A percentile compares a stretch with the other conserved stretches of the same genome.
These are phyloP conservation scores for Trachurus trachurus DNA, from an alignment of 2,797 vertebrate species.

Conservation along the genomic window DNA sequence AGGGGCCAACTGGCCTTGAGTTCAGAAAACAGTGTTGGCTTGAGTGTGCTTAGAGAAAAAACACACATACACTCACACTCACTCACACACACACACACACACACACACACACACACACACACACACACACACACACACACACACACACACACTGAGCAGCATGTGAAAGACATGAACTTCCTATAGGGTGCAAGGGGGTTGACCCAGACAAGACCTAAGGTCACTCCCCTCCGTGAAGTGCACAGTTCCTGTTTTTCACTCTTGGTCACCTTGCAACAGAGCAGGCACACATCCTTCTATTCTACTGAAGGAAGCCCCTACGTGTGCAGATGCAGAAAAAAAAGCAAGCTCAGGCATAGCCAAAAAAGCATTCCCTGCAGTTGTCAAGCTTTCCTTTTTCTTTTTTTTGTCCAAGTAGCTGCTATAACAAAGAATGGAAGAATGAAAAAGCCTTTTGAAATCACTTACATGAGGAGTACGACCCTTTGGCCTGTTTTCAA, in stretches of 20 bases:
- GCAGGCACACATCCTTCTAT: conserved; percentile 86
- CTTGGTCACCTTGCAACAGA: conserved; percentile 73
- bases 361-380: conserved; percentile 67
- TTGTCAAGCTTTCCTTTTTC: conserved; percentile 21
- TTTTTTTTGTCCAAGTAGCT: conserved; percentile 11
- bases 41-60: conserved; percentile 11
- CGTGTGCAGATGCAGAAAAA: conserved; percentile 70
- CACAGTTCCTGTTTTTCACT: conserved; percentile 86
- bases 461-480: neutral
- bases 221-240: conserved; percentile 67
- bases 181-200: conserved; percentile 57
- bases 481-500: conserved; percentile 36
- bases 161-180: conserved; percentile 69
- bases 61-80: too few species aligned
- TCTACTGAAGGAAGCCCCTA: conserved; percentile 82
- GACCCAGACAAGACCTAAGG: conserved; percentile 68
- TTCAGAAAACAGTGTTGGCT: conserved; percentile 69
- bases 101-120: conserved; percentile 31
- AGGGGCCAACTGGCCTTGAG: conserved; percentile 67
- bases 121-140: conserved; percentile 32
- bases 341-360: conserved; percentile 66
- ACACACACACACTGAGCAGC: conserved; percentile 46
- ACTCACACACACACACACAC: conserved; percentile 32
- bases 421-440: conserved; percentile 14
- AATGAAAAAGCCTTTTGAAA: conserved; percentile 21